A percentile compares a stretch with the other conserved stretches of the same genome.
Conservation (phyloP, 2,797 vertebrate species). For the Mallotus villosus region DNA sequence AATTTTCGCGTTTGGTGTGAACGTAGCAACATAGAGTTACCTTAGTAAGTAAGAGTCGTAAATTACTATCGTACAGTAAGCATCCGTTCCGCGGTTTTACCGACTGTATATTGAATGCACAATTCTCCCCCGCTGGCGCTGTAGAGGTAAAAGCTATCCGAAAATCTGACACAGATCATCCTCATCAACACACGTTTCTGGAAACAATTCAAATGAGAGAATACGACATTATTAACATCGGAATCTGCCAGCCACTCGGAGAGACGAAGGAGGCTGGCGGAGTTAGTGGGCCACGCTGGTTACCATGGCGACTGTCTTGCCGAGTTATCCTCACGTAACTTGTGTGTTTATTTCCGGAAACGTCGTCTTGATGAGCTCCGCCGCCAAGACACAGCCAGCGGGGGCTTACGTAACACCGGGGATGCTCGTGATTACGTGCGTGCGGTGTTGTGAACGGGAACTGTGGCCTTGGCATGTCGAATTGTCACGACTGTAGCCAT, state of each 20-base stretch:
- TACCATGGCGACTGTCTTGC: conserved; percentile 61
- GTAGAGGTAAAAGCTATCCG: too few relatives aligned
- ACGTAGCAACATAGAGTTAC: too few relatives aligned
- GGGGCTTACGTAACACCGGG: conserved; percentile 41
- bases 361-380: conserved; percentile 1
- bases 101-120: too few relatives aligned
- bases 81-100: too few relatives aligned
- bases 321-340: conserved; percentile 47
- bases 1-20: too few relatives aligned
- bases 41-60: too few relatives aligned
- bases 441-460: not conserved
- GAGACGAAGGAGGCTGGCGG: not conserved
- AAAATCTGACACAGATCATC: too few relatives aligned
- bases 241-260: not conserved
- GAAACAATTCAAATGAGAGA: conserved; percentile 1
- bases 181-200: not conserved
- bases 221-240: not conserved
- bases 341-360: conserved; percentile 38
- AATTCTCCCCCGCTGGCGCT: too few relatives aligned
- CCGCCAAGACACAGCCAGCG: too few relatives aligned
- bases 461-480: not conserved
- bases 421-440: conserved; percentile 28
- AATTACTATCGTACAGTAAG: too few relatives aligned
- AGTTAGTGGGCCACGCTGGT: conserved; percentile 47
- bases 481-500: not conserved